Percentiles rank a stretch among this genome's conserved stretches.
Evolutionary conservation across 2,113 vertebrate genomes (phyloP).

Genomic region (Oncorhynchus tshawytscha): DNA sequence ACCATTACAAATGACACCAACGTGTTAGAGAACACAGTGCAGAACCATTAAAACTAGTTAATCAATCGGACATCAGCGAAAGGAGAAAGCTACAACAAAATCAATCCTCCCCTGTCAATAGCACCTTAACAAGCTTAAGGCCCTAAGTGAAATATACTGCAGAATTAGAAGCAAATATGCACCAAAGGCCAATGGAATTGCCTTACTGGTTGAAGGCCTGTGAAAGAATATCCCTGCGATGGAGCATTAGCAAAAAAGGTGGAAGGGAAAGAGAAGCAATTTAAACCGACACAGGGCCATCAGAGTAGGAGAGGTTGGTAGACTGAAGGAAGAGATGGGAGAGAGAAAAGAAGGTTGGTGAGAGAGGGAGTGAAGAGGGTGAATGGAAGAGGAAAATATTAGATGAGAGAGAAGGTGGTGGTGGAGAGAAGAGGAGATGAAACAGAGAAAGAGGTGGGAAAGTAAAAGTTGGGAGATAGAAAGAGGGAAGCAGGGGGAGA

Average conservation of each 20-base stretch:
- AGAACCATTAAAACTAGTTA: conserved; percentile 43
- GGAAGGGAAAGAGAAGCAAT: too few species aligned
- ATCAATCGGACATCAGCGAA: conserved; percentile 25
- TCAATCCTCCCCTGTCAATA: conserved; percentile 47
- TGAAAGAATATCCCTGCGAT: background rate
- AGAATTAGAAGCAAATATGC: conserved; percentile 33
- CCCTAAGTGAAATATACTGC: conserved; percentile 47
- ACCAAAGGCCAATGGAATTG: conserved; percentile 39
- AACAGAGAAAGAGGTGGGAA: too few species aligned
- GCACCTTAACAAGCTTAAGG: conserved; percentile 49
- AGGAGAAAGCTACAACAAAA: conserved; percentile 46
- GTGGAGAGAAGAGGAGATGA: too few species aligned
- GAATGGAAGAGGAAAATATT: background rate
- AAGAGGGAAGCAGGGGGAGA: too few species aligned
- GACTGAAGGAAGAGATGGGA: too few species aligned
- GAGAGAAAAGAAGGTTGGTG: background rate
- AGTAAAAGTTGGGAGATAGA: too few species aligned
- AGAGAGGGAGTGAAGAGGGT: too few species aligned
- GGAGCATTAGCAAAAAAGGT: too few species aligned
- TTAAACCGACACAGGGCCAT: too few species aligned
- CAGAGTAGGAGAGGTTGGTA: background rate
- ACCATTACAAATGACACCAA: background rate
- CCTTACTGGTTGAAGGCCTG: conserved; percentile 14
- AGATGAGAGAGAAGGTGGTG: too few species aligned
- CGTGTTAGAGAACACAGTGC: background rate